Evolutionary conservation across 2,888 invertebrate species (phyloP).

Genomic region (Iphiclides podalirius): DNA sequence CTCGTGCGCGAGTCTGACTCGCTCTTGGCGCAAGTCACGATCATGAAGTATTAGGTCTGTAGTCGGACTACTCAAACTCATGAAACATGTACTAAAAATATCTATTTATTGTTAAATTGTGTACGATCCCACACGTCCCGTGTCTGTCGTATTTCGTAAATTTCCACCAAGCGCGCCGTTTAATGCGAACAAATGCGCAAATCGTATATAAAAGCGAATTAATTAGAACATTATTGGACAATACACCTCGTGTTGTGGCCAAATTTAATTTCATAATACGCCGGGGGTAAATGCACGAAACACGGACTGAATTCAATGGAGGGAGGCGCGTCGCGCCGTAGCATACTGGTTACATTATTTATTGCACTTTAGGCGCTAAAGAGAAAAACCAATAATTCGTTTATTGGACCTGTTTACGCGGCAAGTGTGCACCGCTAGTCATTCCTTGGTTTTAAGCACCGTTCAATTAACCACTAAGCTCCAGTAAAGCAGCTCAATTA

Average conservation of each 20-base stretch:
- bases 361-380: constrained; percentile 50
- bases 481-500: no score
- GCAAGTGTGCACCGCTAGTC: constrained; percentile 32
- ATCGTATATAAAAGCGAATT: constrained; percentile 30
- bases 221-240: constrained; percentile 46
- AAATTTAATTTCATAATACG: constrained; percentile 67
- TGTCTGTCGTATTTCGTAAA: background rate
- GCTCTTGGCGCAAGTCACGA: no score
- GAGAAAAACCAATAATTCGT: constrained; percentile 54
- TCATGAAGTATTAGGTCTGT: no score
- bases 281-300: constrained; percentile 49
- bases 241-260: constrained; percentile 54
- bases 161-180: background rate
- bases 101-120: no score
- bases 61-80: no score
- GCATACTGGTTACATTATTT: constrained; percentile 54
- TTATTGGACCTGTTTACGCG: constrained; percentile 46
- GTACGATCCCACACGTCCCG: background rate
- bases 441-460: constrained; percentile 8
- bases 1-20: no score
- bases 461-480: no score
- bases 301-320: constrained; percentile 31
- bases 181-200: constrained; percentile 2
- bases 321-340: constrained; percentile 29
- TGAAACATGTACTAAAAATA: no score